Base-by-base conservation (phyloP, 2,797 vertebrate species). In the Bufotes viridis region DNA sequence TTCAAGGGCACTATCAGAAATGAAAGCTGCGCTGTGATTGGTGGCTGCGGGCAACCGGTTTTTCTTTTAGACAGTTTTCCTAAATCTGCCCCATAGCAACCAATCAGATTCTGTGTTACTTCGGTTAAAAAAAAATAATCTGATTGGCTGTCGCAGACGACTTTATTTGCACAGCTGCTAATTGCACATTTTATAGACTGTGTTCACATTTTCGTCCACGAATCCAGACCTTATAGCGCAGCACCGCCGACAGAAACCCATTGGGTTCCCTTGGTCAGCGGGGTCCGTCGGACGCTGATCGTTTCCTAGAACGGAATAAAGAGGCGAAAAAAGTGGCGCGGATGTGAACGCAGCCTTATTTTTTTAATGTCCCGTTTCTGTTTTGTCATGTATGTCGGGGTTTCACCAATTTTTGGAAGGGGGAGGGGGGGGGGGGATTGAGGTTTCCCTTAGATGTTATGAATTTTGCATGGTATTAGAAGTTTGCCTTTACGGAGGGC, bases 81-180 rank as follows among this genome's bases (percentile, higher is more conserved):
- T 63, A 63, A 63, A 63, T 63, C 20, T n/a, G 61, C 7, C 15
- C 61, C 22, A 55, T 24, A 53, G 75, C 49, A 12, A 14, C 75
- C 75, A 78, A 49, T 42, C 70, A 74, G 70, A 74, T 42, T 74
- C 18, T 72, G 42, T 42, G 8, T 20, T 34, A 17, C 7, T 34
- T 72, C 29, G 34, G 26, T 42, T 17, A 14, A 34, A 29, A 69
- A 65, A 14, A n/a, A 26, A 29, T 1, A 1, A 78, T 78, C 51
- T 24, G 75, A 78, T 78, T 24, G 75, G 55, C 9, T 34, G 69
- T 53, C 51, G 12, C 26, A 24, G 81, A 20, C 57, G n/a, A 34
- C 63, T 87, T 70, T 80, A 24, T 34, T 58, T 80, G 76, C 65
- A 57, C 49, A 80, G 76, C 51, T 58, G 55, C 63, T 42, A 49